Percentiles rank a stretch among this genome's conserved stretches.
phyloP scores from a whole-genome alignment of 2,888 invertebrate species.

The Lepidocyrtinus sp. region DNA sequence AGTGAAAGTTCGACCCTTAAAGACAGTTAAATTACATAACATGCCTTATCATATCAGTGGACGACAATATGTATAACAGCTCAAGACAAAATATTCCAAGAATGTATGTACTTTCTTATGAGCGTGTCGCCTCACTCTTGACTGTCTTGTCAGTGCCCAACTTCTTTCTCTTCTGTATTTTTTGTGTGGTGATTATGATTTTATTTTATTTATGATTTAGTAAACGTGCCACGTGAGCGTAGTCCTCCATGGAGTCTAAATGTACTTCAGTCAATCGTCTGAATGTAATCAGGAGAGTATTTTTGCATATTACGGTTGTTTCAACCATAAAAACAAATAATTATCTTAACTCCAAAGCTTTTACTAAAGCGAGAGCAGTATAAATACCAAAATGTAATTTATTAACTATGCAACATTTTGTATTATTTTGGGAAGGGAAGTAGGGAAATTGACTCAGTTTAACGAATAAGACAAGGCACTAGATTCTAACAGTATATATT shows the following conservation, averaged over 20 bases:
- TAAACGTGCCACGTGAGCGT: not conserved
- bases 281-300: not conserved
- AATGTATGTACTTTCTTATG: not conserved
- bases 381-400: too few species aligned
- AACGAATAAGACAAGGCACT: not conserved
- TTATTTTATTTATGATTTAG: too few species aligned
- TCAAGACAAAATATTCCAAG: not conserved
- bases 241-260: not conserved
- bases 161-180: too few species aligned
- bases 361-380: not conserved
- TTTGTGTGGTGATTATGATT: too few species aligned
- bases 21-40: not conserved
- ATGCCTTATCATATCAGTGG: not conserved
- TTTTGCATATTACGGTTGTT: not conserved
- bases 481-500: not conserved
- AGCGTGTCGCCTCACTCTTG: not conserved
- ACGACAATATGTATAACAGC: not conserved
- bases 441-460: not conserved
- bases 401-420: not conserved
- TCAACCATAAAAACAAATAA: not conserved
- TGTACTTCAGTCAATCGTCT: not conserved
- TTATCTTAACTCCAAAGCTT: not conserved
- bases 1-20: not conserved
- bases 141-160: too few species aligned
- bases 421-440: not conserved